Conservation (phyloP, 1,140 invertebrate genomes). For the Drosophila melanogaster region Release_6_plus_ISO1_MT NT_033777.3:23494501-23495000, state of each 20-base stretch:
- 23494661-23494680: constrained; percentile 27
- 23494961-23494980: constrained; percentile 63
- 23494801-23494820: constrained; percentile 30
- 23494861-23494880: constrained; percentile 76
- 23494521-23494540: constrained; percentile 53
- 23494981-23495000: constrained; percentile 55
- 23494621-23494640: constrained; percentile 29
- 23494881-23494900: constrained; percentile 62
- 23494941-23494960: constrained; percentile 78
- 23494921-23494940: constrained; percentile 67
- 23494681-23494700: constrained; percentile 79
- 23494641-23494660: constrained; percentile 4
- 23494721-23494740: constrained; percentile 26
- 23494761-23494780: constrained; percentile 76
- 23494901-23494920: constrained; percentile 55
- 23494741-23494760: constrained; percentile 68
- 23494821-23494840: constrained; percentile 67
- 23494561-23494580: neutral
- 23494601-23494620: constrained; percentile 3
- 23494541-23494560: constrained; percentile 31
- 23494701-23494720: constrained; percentile 68
- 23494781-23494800: constrained; percentile 30
- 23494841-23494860: constrained; percentile 79
- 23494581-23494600: constrained; percentile 18
- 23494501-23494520: constrained; percentile 66